Evolutionary conservation across 2,888 invertebrate species (phyloP), one percentile per base, ranked within the genome.

Genomic region (Buathra laborator): DNA sequence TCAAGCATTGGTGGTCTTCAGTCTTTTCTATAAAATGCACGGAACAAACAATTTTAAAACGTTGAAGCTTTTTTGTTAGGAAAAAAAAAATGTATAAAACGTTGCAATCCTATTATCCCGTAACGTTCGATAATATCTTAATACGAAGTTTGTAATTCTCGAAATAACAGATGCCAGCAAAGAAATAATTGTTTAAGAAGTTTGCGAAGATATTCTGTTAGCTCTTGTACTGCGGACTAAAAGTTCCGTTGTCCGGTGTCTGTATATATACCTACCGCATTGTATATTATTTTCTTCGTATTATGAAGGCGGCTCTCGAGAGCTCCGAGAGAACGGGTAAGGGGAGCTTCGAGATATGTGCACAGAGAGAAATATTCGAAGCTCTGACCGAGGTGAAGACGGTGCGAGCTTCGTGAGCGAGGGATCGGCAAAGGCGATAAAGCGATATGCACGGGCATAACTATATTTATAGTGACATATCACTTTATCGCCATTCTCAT

Each of bases 391-490:
- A 48, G 66, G 72, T 14, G 66, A 48, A 53, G 68, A 43, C 67
- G 81, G 68, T 68, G 70, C 59, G 80, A 32, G 46, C 64, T 76
- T 67, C 84, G 67, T 77, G 84, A 83, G 81, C 66, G 64, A 79
- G 75, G 81, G 84, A 78, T 81, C 81, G 84, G 81, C 51, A 66
- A 48, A 81, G 56, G 59, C 78, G 84, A 81, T 84, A 84, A 78
- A 85, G 77, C 84, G 74, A 84, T 79, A 74, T 66, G 67, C 19
- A 76, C 48, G 51, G 59, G 51, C 79, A 76, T 82, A 85, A 79
- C 75, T 82, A 82, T 85, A 85, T 85, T 82, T 79, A 82, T 82
- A 71, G 82, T 78, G 85, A 82, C 85, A 85, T 85, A 85, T 85
- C 79, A 82, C 82, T 85, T 82, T 85, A 85, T 85, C 76, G 76